Conservation (phyloP, 1,140 invertebrate genomes). For the Sycophila sp. region DNA sequence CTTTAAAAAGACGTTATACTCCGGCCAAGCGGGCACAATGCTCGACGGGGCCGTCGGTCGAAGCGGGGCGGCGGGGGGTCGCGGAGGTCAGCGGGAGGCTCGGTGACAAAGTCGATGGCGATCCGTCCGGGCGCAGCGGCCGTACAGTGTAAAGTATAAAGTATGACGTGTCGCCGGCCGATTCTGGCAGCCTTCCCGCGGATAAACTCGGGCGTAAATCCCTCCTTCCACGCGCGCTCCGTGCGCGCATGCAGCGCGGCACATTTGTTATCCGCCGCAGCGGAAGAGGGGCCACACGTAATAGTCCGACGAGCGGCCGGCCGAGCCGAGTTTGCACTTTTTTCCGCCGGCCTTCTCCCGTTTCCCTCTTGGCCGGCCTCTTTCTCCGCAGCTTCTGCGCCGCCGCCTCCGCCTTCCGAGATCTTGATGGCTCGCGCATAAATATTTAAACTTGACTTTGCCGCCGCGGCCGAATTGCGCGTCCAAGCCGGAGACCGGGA, state of each 20-base stretch:
- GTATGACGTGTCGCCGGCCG: slow-evolving; percentile 31
- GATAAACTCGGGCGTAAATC: slow-evolving; percentile 45
- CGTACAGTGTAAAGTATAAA: slow-evolving; percentile 11
- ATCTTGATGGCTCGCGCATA: slow-evolving; percentile 28
- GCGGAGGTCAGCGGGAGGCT: no score
- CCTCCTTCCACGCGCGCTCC: neutral
- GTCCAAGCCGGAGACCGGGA: no score
- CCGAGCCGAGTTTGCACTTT: slow-evolving; percentile 15
- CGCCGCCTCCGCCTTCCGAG: neutral
- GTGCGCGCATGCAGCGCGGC: neutral
- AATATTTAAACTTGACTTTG: slow-evolving; percentile 39
- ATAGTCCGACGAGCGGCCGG: no score
- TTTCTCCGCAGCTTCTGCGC: neutral
- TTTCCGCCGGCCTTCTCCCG: neutral
- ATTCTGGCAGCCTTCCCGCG: slow-evolving; percentile 47
- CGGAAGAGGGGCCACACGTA: slow-evolving; percentile 5
- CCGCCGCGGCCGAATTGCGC: neutral
- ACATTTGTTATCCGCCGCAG: slow-evolving; percentile 16
- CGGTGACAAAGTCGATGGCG: slow-evolving; percentile 46
- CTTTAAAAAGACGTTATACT: no score
- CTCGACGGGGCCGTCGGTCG: no score
- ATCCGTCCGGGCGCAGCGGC: slow-evolving; percentile 33
- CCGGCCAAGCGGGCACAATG: no score
- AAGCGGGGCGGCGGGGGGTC: no score
- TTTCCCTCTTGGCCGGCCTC: slow-evolving; percentile 23